A percentile compares a stretch with the other conserved stretches of the same genome.
phyloP scores from a whole-genome alignment of 2,888 invertebrate species.

The Coleophora deauratella region DNA sequence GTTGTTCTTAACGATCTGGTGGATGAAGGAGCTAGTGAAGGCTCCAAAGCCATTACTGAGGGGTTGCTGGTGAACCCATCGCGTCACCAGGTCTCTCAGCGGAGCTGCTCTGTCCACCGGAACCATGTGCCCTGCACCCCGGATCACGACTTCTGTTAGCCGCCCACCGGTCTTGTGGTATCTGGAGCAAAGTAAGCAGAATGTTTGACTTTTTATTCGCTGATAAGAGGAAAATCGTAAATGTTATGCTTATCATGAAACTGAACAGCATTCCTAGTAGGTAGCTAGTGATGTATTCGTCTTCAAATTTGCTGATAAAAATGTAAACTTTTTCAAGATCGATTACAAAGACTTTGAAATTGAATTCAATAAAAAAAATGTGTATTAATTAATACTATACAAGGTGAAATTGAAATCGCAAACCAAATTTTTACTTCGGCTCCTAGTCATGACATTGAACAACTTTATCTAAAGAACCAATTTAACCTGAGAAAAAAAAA shows the following conservation, averaged over 20 bases:
- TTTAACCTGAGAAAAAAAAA: too few species aligned
- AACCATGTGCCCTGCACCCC: conserved; percentile 79
- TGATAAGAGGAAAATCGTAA: not conserved
- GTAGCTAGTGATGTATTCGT: too few species aligned
- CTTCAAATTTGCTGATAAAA: too few species aligned
- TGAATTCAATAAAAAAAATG: not conserved
- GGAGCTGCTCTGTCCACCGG: conserved; percentile 74
- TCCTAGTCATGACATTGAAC: too few species aligned
- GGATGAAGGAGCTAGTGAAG: conserved; percentile 16
- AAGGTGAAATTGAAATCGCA: too few species aligned
- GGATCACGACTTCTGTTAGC: conserved; percentile 71
- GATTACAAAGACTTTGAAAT: not conserved
- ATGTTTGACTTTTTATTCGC: not conserved
- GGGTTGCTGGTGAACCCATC: conserved; percentile 56
- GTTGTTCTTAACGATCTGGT: conserved; percentile 22
- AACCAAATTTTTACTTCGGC: too few species aligned
- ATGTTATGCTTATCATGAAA: too few species aligned
- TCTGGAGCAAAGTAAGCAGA: conserved; percentile 29
- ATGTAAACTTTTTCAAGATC: not conserved
- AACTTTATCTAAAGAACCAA: too few species aligned
- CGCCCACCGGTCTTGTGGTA: conserved; percentile 69
- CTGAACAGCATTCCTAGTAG: too few species aligned
- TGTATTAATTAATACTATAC: too few species aligned
- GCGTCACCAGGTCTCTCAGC: conserved; percentile 66
- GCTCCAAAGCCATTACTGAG: conserved; percentile 19